Evolutionary conservation across 2,888 invertebrate species (phyloP), one percentile per base, ranked within the genome.

Genomic region (Nudaria mundana): DNA sequence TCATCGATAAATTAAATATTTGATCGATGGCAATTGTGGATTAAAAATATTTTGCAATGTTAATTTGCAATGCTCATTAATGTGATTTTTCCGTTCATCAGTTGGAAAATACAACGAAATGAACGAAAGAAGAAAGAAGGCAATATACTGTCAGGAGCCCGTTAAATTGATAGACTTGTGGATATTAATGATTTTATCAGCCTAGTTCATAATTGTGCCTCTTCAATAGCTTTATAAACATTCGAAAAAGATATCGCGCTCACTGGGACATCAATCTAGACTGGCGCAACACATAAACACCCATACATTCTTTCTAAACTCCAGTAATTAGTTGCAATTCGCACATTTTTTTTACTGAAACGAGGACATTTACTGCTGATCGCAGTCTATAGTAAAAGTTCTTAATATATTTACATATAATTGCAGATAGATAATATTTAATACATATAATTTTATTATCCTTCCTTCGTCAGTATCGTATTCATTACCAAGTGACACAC

Each of bases 401-500:
- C n/a, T n/a, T n/a, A n/a, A n/a, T n/a, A n/a, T n/a, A n/a, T n/a
- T n/a, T n/a, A n/a, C n/a, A n/a, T n/a, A n/a, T n/a, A 44, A 49
- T 32, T 44, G 35, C 26, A 39, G 36, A 33, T 29, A 55, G 56
- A 60, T 36, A 58, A 56, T n/a, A n/a, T n/a, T n/a, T n/a, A n/a
- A n/a, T n/a, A n/a, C n/a, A n/a, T n/a, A n/a, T n/a, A n/a, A n/a
- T 14, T 14, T 12, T 14, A 24, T 24, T 11, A 12, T 11, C 28
- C 4, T 30, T 46, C 60, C 68, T 74, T 64, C 60, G 60, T 56
- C 52, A 44, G 47, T 56, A 65, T 62, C 58, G 53, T 60, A 60
- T 59, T 69, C 66, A 80, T 73, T 73, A 74, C 72, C 71, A 45
- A 63, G 48, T 67, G 69, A 68, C 65, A 67, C 55, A 53, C 52